Evolutionary conservation across 64 coral and sea anemone genomes (phyloP), one percentile per base, ranked within the genome.

Genomic region (Hydrozoanthus tunicans): DNA sequence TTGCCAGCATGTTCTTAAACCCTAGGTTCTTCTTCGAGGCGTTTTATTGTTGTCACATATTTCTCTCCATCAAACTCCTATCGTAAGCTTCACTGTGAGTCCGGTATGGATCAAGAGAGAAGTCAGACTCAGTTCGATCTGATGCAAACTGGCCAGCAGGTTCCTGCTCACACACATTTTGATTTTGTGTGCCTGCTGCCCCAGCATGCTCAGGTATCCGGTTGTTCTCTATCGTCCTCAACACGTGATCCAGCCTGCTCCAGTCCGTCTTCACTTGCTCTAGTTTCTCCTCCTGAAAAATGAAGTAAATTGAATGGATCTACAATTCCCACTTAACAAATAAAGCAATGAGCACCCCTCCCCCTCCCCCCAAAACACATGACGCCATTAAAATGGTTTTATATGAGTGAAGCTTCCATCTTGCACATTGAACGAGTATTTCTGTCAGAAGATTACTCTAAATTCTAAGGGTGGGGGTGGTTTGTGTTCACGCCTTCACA

Each of bases 241-340:
- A 75, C 13, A 51, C 84, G 17, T 74, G 69, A 56, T 88, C 84
- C 5, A 88, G 84, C 14, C 84, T 88, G 68, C 70, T 70, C 12
- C 68, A 88, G 25, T 88, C 84, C 12, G n/a, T 73, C 67, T 74
- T 88, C 56, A 88, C 55, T 73, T 61, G 69, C 70, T 88, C 84
- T 58, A 59, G 10, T 15, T 73, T 88, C 58, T 88, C 70, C 9
- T 55, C 69, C 84, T 88, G 69, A 43, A 74, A 88, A 58, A 74
- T 7, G 51, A 15, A 32, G 32, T 11, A 71, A 75, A 59, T 26
- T 43, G 4, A 54, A 55, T 26, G 66, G 13, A 72, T 26, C 13
- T 53, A 9, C 51, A 43, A 26, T 77, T 26, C 32, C 32, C 32
- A 43, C 32, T 43, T 43, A 43, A 43, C 32, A 43, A 43, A 43